Evolutionary conservation across 2,888 invertebrate genomes (phyloP).

Genomic region (Spatulosminthurus flaviceps): DNA sequence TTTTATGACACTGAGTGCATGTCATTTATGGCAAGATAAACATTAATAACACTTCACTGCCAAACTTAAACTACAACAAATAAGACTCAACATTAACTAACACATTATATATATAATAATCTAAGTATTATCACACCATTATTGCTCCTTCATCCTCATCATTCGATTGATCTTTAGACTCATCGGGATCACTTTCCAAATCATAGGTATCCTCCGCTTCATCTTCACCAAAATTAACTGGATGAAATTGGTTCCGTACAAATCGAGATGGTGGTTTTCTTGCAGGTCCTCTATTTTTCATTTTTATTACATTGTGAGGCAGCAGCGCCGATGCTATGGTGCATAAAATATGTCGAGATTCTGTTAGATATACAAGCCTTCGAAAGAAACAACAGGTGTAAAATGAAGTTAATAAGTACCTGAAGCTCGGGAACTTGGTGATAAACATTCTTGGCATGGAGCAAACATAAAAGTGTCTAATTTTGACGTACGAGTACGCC

Average conservation of each 20-base stretch:
- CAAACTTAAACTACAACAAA: too few relatives aligned
- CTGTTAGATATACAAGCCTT: too few relatives aligned
- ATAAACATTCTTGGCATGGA: slow-evolving; percentile 46
- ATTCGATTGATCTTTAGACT: slow-evolving; percentile 41
- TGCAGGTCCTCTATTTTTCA: slow-evolving; percentile 61
- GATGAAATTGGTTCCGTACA: slow-evolving; percentile 58
- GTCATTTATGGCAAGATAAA: too few relatives aligned
- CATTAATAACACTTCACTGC: too few relatives aligned
- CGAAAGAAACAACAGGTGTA: background rate
- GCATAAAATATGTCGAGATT: too few relatives aligned
- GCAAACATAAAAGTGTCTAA: background rate
- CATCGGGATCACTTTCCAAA: slow-evolving; percentile 42
- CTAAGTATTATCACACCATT: slow-evolving; percentile 32
- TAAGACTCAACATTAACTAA: background rate
- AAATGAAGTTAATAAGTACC: slow-evolving; percentile 15
- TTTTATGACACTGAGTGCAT: too few relatives aligned
- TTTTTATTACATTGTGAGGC: slow-evolving; percentile 59
- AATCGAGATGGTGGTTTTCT: slow-evolving; percentile 62
- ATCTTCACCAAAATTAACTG: slow-evolving; percentile 62
- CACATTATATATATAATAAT: too few relatives aligned
- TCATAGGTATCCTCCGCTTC: slow-evolving; percentile 51
- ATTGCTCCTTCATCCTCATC: slow-evolving; percentile 46
- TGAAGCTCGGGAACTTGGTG: slow-evolving; percentile 47
- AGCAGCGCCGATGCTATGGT: slow-evolving; percentile 49
- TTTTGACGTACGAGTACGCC: background rate